phyloP scores from a whole-genome alignment of 2,113 vertebrate species.

The Oostethus manadensis region DNA sequence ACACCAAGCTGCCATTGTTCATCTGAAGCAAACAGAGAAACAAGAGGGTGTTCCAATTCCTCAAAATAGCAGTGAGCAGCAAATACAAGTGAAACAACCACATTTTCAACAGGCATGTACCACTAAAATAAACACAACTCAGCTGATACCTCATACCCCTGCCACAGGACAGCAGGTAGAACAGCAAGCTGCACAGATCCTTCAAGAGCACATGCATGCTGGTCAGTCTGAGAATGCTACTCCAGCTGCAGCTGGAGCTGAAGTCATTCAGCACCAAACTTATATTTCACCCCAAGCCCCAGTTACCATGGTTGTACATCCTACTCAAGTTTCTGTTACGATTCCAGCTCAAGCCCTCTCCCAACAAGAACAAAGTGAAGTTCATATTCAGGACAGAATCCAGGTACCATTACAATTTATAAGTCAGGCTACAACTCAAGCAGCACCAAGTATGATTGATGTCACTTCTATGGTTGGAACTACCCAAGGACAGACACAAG shows the following conservation, averaged over 20 bases:
- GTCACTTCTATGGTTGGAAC: constrained; percentile 27
- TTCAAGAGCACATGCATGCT: constrained; percentile 56
- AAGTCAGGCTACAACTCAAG: constrained; percentile 36
- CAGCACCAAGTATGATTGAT: constrained; percentile 39
- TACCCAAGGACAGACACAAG: constrained; percentile 44
- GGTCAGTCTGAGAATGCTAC: constrained; percentile 41
- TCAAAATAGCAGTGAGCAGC: constrained; percentile 44
- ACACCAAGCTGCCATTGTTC: constrained; percentile 47
- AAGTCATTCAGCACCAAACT: constrained; percentile 44
- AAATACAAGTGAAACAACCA: constrained; percentile 49
- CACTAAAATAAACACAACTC: constrained; percentile 31
- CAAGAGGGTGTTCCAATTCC: constrained; percentile 33
- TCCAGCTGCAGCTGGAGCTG: constrained; percentile 35
- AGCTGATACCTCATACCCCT: constrained; percentile 36
- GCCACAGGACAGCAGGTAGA: constrained; percentile 54
- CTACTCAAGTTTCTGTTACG: constrained; percentile 23
- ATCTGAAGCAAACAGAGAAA: constrained; percentile 50
- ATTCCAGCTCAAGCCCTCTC: constrained; percentile 41
- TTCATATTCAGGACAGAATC: constrained; percentile 40
- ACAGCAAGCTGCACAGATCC: constrained; percentile 42
- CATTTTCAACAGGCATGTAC: constrained; percentile 41
- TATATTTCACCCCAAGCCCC: constrained; percentile 40
- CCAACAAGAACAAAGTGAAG: constrained; percentile 54
- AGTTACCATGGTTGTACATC: constrained; percentile 36
- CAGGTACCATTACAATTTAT: constrained; percentile 45